These are phyloP conservation scores for Polyploca ridens DNA, from an alignment of 2,888 invertebrate genomes.

Conservation along the genomic window DNA sequence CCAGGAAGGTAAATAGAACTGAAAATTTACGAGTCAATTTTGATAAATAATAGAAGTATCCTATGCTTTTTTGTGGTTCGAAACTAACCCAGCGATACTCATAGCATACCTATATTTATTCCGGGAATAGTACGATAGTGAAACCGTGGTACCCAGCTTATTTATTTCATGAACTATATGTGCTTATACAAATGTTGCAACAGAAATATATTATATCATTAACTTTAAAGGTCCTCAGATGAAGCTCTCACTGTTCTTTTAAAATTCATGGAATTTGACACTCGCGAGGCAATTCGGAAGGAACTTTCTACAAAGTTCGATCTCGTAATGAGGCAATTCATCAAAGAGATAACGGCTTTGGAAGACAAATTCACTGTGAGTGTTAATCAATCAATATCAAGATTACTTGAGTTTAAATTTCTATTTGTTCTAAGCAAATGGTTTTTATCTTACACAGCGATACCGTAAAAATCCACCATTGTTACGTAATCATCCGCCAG, in stretches of 20 bases:
- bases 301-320: slow-evolving; percentile 93
- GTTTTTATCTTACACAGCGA: slow-evolving; percentile 67
- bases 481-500: slow-evolving; percentile 90
- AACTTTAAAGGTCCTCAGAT: slow-evolving; percentile 87
- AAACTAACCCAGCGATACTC: too few species aligned
- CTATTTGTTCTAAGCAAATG: neutral
- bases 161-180: too few species aligned
- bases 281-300: slow-evolving; percentile 88
- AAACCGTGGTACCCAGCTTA: too few species aligned
- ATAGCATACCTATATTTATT: too few species aligned
- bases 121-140: too few species aligned
- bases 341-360: slow-evolving; percentile 90
- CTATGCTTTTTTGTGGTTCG: too few species aligned
- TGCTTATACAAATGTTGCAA: too few species aligned
- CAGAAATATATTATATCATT: neutral
- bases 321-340: slow-evolving; percentile 92
- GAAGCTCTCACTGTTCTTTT: slow-evolving; percentile 91
- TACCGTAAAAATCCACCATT: slow-evolving; percentile 87
- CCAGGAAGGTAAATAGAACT: too few species aligned
- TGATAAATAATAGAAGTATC: too few species aligned
- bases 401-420: neutral
- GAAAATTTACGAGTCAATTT: too few species aligned
- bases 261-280: slow-evolving; percentile 92
- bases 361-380: slow-evolving; percentile 89
- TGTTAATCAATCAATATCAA: slow-evolving; percentile 19